phyloP scores from a whole-genome alignment of 2,113 vertebrate species.

The Himantopus leucocephalus region DNA sequence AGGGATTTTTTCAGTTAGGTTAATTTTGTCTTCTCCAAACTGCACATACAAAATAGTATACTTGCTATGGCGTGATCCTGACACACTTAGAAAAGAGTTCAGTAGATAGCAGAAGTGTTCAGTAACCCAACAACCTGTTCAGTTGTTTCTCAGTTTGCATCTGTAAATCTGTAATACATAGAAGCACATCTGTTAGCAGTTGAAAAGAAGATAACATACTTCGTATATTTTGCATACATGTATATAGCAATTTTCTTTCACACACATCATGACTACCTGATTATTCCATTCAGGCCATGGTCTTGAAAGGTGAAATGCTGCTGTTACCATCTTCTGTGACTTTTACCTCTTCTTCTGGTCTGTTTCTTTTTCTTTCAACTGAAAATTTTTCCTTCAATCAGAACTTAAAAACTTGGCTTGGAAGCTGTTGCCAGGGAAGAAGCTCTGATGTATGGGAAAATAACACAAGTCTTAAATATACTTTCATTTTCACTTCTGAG shows the following conservation, averaged over 20 bases:
- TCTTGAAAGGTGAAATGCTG: background rate
- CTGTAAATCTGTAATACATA: background rate
- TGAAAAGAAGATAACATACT: background rate
- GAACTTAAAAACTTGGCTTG: background rate
- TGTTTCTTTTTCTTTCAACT: background rate
- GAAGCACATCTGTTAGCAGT: background rate
- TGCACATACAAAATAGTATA: background rate
- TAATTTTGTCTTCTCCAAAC: background rate
- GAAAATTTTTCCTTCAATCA: background rate
- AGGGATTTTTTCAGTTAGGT: background rate
- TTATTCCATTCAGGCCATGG: background rate
- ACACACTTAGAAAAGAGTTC: background rate
- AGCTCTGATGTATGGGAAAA: background rate
- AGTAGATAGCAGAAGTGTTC: background rate
- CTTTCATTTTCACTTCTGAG: background rate
- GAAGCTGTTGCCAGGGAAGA: background rate
- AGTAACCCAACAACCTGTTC: background rate
- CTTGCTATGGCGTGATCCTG: background rate
- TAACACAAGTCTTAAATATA: background rate
- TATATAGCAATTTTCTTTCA: background rate
- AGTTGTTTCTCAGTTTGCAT: background rate
- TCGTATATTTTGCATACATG: background rate
- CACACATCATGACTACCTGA: fast-evolving
- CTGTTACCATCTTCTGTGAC: background rate
- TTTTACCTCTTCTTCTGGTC: background rate